Evolutionary conservation across 2,797 vertebrate genomes (phyloP), one percentile per base, ranked within the genome.

Genomic region (Malacoctenus gilli): DNA sequence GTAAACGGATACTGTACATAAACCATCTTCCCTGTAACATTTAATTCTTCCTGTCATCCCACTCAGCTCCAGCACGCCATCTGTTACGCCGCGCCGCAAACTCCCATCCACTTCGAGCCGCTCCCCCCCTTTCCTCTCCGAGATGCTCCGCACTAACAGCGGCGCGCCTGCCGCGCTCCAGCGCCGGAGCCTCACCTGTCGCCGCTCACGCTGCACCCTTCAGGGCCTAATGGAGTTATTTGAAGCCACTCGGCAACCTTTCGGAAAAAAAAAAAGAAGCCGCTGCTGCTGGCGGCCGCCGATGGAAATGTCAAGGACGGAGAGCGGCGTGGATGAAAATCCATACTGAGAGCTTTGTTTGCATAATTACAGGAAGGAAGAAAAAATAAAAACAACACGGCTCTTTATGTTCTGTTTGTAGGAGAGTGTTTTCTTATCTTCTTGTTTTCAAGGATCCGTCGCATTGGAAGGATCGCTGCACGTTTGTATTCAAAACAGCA

Each of bases 191-290:
- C 61, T 69, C 50, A 70, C 51, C 63, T 8, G 31, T 35, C 52
- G 31, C 60, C 44, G 16, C 66, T 63, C 50, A 60, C 50, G 47
- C 58, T 48, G 23, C 75, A 71, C 62, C 61, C 54, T 72, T 71
- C 20, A 46, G 46, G 67, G 56, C 52, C 53, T 50, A 34, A 47
- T 42, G 3, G 22, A 28, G 52, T 60, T 59, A 59, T 72, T 44
- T 76, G 69, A 70, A 82, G 67, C 58, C 60, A 61, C 59, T 70
- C 54, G 35, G 59, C 38, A 20, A 56, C 59, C 7, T 32, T 54
- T 46, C 75, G 55, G 65, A 65, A 28, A 28, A n/a, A n/a, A n/a
- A n/a, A n/a, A n/a, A n/a, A n/a, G n/a, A 58, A 73, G 59, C 44
- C 14, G 35, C 58, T 54, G 37, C 40, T 38, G 34, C 35, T 59